A percentile compares a stretch with the other conserved stretches of the same genome.
Evolutionary conservation across 2,888 invertebrate species (phyloP).

Genomic region (Arrhopalites spinosus): DNA sequence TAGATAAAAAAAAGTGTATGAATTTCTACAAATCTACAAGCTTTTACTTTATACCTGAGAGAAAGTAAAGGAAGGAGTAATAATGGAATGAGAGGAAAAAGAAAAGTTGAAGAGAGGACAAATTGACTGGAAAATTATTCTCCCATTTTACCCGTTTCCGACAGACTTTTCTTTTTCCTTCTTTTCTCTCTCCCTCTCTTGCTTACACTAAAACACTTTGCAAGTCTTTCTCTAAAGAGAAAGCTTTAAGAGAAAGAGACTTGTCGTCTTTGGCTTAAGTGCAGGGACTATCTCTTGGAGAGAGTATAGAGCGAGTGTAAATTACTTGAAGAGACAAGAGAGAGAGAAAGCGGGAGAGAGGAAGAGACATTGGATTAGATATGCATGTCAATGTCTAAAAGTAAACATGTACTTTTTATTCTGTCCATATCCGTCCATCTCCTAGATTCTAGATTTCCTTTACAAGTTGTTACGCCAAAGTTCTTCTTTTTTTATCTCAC

Average conservation of each 20-base stretch:
- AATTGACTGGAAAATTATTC: slow-evolving; percentile 50
- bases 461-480: no score
- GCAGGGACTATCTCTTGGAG: not conserved
- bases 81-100: slow-evolving; percentile 9
- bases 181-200: not conserved
- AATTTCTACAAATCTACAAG: no score
- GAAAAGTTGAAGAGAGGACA: slow-evolving; percentile 23
- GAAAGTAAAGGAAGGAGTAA: not conserved
- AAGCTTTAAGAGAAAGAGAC: not conserved
- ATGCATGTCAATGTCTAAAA: no score
- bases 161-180: slow-evolving; percentile 5
- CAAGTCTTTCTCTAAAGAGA: not conserved
- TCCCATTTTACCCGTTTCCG: slow-evolving; percentile 41
- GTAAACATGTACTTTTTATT: no score
- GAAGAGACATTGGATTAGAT: no score
- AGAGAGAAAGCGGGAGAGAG: no score
- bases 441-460: no score
- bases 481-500: no score
- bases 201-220: no score
- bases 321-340: no score
- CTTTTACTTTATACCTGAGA: not conserved
- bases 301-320: not conserved
- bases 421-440: no score
- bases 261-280: not conserved
- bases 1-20: no score